phyloP scores from a whole-genome alignment of 2,113 vertebrate genomes.

The human region GRCh38 chr7:78895001-78895500 shows the following conservation, averaged over 20 bases:
- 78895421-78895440: background rate
- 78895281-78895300: background rate
- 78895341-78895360: background rate
- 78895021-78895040: background rate
- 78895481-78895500: conserved; percentile 51
- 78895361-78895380: background rate
- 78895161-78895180: background rate
- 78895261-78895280: background rate
- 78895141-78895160: background rate
- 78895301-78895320: background rate
- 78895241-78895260: background rate
- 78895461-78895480: conserved; percentile 12
- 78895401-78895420: background rate
- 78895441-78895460: background rate
- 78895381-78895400: background rate
- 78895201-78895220: background rate
- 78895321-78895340: background rate
- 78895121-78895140: background rate
- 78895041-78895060: background rate
- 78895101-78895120: background rate
- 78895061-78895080: background rate
- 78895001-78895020: background rate
- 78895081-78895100: background rate
- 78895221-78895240: background rate
- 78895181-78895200: background rate